phyloP scores from a whole-genome alignment of 2,888 invertebrate genomes.

The Notodonta dromedarius region DNA sequence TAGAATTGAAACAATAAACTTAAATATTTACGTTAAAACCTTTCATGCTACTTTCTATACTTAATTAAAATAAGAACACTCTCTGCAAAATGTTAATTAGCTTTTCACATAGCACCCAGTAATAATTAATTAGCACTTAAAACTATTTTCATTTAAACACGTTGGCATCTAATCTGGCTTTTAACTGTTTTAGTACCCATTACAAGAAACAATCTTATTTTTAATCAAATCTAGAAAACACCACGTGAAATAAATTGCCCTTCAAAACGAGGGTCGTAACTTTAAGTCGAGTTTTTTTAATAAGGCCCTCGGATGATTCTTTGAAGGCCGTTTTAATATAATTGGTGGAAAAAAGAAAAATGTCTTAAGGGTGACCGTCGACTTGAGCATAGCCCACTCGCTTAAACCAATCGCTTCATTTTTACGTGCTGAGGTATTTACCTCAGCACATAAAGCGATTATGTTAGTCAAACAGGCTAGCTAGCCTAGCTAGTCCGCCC shows the following conservation, averaged over 20 bases:
- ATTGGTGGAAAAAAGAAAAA: constrained; percentile 66
- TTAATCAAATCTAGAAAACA: constrained; percentile 16
- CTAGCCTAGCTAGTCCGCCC: no score
- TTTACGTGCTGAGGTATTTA: no score
- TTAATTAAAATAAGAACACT: background rate
- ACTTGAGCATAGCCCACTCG: no score
- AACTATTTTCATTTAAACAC: constrained; percentile 4
- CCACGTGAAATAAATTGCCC: constrained; percentile 42
- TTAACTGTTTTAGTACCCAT: constrained; percentile 9
- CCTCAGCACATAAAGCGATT: no score
- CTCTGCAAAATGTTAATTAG: background rate
- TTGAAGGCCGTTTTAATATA: constrained; percentile 63
- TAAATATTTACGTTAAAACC: constrained; percentile 2
- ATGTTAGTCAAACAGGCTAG: no score
- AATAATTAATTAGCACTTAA: constrained; percentile 3
- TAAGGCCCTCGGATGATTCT: constrained; percentile 45
- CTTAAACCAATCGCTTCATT: no score
- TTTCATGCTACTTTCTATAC: background rate
- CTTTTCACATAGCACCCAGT: background rate
- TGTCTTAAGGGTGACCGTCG: constrained; percentile 42
- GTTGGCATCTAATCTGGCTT: background rate
- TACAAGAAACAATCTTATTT: background rate
- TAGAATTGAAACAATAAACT: no score
- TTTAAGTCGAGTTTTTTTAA: constrained; percentile 53
- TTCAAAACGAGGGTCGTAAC: constrained; percentile 42